Evolutionary conservation across 2,888 invertebrate species (phyloP).

Genomic region (Caenorhabditis afra): DNA sequence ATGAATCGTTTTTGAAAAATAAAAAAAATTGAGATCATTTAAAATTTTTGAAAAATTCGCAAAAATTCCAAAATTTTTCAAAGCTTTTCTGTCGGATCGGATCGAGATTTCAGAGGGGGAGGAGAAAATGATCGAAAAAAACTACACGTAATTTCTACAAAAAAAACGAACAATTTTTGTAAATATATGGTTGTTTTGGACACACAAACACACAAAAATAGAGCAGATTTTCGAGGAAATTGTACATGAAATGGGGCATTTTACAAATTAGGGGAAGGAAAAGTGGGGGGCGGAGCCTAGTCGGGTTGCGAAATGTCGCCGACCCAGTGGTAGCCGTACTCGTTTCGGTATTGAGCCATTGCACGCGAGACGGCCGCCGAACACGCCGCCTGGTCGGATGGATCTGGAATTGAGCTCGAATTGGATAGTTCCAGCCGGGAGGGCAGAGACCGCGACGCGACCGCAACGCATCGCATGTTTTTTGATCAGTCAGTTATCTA

Average conservation of each 20-base stretch:
- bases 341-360: slow-evolving; percentile 51
- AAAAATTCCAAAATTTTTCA: not conserved
- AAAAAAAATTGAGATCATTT: not conserved
- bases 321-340: slow-evolving; percentile 46
- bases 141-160: slow-evolving; percentile 3
- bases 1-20: not conserved
- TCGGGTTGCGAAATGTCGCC: slow-evolving; percentile 53
- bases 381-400: slow-evolving; percentile 29
- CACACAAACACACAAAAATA: not conserved
- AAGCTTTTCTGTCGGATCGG: not conserved
- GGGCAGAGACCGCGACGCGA: not conserved
- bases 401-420: slow-evolving; percentile 30
- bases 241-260: not conserved
- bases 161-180: not conserved
- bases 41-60: not conserved
- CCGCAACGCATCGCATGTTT: not conserved
- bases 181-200: too few relatives aligned
- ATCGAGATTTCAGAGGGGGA: not conserved
- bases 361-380: slow-evolving; percentile 37
- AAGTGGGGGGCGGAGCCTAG: too few relatives aligned
- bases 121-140: too few relatives aligned
- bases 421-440: slow-evolving; percentile 8
- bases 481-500: too few relatives aligned
- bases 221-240: slow-evolving; percentile 2
- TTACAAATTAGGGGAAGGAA: slow-evolving; percentile 1